These are phyloP conservation scores for Psittacula derbiana DNA, from an alignment of 2,797 vertebrate genomes.

Conservation along the genomic window DNA sequence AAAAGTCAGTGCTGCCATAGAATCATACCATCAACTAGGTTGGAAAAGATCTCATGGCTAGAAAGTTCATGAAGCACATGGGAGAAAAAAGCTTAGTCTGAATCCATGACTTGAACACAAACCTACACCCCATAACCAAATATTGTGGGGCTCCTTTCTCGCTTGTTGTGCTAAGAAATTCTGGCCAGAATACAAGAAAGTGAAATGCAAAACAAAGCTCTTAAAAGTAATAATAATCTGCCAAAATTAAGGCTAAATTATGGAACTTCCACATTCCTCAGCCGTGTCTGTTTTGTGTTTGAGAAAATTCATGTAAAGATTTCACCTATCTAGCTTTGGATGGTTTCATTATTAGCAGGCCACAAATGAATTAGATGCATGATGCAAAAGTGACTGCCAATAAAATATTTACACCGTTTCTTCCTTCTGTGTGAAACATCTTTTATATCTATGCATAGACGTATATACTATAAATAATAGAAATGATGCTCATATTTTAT, in stretches of 20 bases:
- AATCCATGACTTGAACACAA: neutral
- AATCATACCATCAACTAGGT: neutral
- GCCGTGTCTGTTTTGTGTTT: neutral
- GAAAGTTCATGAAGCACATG: neutral
- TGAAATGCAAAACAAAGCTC: neutral
- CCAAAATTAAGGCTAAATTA: neutral
- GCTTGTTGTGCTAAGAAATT: neutral
- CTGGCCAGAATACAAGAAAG: neutral
- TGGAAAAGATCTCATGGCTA: neutral
- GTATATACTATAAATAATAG: slow-evolving; percentile 32
- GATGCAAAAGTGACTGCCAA: slow-evolving; percentile 8
- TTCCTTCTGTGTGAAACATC: slow-evolving; percentile 20
- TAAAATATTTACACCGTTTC: slow-evolving; percentile 1
- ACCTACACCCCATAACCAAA: neutral
- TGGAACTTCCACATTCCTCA: neutral
- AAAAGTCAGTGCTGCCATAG: neutral
- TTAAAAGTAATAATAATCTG: neutral
- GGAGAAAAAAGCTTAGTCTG: neutral
- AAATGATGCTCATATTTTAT: slow-evolving; percentile 45
- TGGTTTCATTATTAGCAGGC: slow-evolving; percentile 1
- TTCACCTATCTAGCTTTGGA: neutral
- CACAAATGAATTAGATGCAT: neutral
- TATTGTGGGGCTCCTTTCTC: neutral
- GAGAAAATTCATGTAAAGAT: neutral
- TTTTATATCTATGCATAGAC: slow-evolving; percentile 26